Evolutionary conservation across 2,888 invertebrate genomes (phyloP).

Genomic region (Philonicus albiceps): DNA sequence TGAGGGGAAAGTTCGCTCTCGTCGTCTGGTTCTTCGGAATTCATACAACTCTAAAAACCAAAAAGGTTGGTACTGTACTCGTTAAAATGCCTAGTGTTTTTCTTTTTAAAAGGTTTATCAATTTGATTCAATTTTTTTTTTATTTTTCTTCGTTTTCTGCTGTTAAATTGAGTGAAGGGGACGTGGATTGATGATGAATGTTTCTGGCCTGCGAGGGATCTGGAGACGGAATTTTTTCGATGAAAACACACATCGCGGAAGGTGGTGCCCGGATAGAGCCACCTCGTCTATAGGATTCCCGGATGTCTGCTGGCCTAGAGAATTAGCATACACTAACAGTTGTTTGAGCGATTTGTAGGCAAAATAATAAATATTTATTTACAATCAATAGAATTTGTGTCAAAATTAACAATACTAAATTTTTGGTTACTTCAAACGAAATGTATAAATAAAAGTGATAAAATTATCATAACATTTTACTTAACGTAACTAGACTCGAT

Average conservation of each 20-base stretch:
- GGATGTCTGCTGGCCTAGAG: not conserved
- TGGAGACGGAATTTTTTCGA: not conserved
- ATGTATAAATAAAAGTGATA: constrained; percentile 36
- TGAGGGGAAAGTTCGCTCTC: not conserved
- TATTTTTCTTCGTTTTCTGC: not conserved
- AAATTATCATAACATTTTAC: constrained; percentile 36
- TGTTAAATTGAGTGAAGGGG: constrained; percentile 11
- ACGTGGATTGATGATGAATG: not conserved
- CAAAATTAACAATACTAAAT: constrained; percentile 38
- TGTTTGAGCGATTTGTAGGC: constrained; percentile 36
- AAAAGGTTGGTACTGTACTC: not conserved
- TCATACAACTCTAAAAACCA: not conserved
- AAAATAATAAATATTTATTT: constrained; percentile 39
- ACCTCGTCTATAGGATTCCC: not conserved
- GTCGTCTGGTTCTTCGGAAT: not conserved
- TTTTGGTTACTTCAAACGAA: constrained; percentile 33
- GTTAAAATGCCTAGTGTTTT: not conserved
- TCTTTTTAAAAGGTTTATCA: not conserved
- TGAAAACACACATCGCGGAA: not conserved
- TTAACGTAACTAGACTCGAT: constrained; percentile 31
- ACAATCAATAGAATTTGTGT: constrained; percentile 38
- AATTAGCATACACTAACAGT: not conserved
- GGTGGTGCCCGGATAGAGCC: not conserved
- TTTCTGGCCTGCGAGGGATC: not conserved
- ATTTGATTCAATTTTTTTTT: not conserved